Percentiles rank a stretch among this genome's conserved stretches.
Conservation (phyloP, 2,797 vertebrate species). For the Pelodytes ibericus region DNA sequence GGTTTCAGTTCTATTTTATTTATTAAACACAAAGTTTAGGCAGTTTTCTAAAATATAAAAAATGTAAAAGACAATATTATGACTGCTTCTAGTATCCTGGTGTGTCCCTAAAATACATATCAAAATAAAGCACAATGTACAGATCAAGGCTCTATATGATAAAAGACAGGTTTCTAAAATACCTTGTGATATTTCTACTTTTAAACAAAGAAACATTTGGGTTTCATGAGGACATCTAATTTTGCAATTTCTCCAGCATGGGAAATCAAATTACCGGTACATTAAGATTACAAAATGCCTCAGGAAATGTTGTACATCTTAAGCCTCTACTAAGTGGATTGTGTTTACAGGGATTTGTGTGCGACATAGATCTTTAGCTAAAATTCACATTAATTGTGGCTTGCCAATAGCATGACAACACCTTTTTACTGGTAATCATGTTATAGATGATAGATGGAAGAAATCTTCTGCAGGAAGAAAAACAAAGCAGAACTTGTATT, state of each 20-base stretch:
- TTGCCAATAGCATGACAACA: conserved; percentile 40
- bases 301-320: conserved; percentile 14
- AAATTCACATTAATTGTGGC: conserved; percentile 44
- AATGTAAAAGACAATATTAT: no score
- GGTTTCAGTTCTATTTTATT: no score
- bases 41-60: no score
- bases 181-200: no score
- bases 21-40: no score
- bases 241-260: conserved; percentile 21
- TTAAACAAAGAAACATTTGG: no score
- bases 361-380: conserved; percentile 30
- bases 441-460: conserved; percentile 17
- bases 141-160: no score
- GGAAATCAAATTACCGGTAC: conserved; percentile 52
- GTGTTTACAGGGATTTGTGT: conserved; percentile 25
- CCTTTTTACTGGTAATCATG: conserved; percentile 19
- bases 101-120: no score
- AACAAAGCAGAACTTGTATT: conserved; percentile 9
- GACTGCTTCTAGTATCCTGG: no score
- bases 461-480: conserved; percentile 13
- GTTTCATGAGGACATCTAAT: conserved; percentile 27
- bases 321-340: conserved; percentile 31
- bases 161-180: no score
- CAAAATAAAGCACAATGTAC: no score
- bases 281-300: conserved; percentile 25